phyloP scores from a whole-genome alignment of 2,113 vertebrate species.

The Rhynchomys soricoides region DNA sequence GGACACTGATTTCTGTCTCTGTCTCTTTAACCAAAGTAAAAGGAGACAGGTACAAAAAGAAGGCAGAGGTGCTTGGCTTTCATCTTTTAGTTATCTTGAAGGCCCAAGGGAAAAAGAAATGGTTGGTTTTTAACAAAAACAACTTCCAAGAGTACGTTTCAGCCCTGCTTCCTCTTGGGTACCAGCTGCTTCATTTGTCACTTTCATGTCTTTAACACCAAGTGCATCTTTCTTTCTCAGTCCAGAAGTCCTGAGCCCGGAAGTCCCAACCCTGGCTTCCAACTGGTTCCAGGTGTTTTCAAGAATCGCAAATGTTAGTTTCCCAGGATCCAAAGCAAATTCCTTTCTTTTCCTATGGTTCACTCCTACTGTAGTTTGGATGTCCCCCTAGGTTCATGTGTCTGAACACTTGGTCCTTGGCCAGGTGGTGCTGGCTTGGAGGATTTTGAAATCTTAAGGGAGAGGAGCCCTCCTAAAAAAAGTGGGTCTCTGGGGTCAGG shows the following conservation, averaged over 20 bases:
- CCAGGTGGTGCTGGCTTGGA: background rate
- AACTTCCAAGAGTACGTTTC: background rate
- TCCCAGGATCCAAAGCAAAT: background rate
- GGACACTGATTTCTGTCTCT: background rate
- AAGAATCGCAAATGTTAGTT: background rate
- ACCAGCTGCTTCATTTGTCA: background rate
- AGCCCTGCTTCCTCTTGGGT: background rate
- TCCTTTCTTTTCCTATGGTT: background rate
- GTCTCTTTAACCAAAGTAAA: background rate
- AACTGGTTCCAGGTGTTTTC: background rate
- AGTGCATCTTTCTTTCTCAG: background rate
- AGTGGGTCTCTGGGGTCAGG: background rate
- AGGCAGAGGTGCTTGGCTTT: background rate
- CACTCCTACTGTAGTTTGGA: background rate
- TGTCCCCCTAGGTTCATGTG: too few species aligned
- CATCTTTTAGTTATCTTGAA: background rate
- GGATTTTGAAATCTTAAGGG: background rate
- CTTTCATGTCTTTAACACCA: background rate
- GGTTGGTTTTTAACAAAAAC: background rate
- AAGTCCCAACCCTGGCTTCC: background rate
- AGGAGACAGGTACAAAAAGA: background rate
- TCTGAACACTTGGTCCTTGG: background rate
- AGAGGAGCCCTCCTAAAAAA: background rate
- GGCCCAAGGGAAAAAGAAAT: background rate
- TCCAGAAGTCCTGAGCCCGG: background rate